Evolutionary conservation across 2,888 invertebrate genomes (phyloP).

Genomic region (Amaurobius ferox): DNA sequence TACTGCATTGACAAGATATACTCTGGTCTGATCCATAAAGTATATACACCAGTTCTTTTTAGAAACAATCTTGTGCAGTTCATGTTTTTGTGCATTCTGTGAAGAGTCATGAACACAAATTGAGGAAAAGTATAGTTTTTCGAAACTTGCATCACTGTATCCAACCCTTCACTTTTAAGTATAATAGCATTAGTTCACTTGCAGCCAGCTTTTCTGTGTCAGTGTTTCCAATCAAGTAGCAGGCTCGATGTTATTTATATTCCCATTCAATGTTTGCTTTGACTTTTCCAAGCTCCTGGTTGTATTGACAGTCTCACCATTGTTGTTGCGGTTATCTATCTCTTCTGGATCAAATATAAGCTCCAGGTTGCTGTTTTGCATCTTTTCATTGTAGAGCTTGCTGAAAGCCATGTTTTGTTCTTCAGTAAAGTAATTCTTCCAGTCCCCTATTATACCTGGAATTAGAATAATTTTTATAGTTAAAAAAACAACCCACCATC

Average conservation of each 20-base stretch:
- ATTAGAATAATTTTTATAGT: not conserved
- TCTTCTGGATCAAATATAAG: slow-evolving; percentile 72
- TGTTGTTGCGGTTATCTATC: slow-evolving; percentile 66
- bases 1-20: not conserved
- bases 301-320: not conserved
- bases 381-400: slow-evolving; percentile 74
- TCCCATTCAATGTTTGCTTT: not conserved
- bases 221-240: slow-evolving; percentile 22
- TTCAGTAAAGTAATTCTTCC: slow-evolving; percentile 77
- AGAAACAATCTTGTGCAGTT: not conserved
- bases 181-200: not conserved
- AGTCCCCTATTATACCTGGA: slow-evolving; percentile 77
- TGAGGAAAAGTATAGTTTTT: not conserved
- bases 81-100: not conserved
- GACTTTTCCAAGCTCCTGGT: not conserved
- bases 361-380: slow-evolving; percentile 73
- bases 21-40: not conserved
- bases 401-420: slow-evolving; percentile 76
- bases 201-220: not conserved
- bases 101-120: slow-evolving; percentile 8
- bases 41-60: not conserved
- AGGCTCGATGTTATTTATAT: slow-evolving; percentile 5
- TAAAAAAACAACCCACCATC: not conserved
- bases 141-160: not conserved
- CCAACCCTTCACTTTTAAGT: not conserved